These are phyloP conservation scores for Anoplophora glabripennis DNA, from an alignment of 1,140 invertebrate species.

Conservation along the genomic window DNA sequence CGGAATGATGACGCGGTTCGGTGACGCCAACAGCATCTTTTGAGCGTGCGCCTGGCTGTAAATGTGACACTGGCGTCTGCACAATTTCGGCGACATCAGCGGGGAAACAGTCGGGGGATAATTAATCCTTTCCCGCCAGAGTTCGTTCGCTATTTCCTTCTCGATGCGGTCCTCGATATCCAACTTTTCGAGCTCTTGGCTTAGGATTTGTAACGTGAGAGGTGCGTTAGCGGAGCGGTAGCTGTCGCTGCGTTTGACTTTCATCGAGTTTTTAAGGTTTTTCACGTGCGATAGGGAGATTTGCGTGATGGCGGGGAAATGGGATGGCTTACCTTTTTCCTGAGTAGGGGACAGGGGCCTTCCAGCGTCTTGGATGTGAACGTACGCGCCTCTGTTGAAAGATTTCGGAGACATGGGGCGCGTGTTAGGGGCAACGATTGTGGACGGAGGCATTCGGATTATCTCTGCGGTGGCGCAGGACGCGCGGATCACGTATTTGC, in stretches of 20 bases:
- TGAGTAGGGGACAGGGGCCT: conserved; percentile 59
- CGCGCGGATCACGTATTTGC: conserved; percentile 62
- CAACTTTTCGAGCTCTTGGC: conserved; percentile 41
- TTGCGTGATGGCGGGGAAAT: conserved; percentile 3
- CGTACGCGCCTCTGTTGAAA: conserved; percentile 62
- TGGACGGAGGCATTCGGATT: conserved; percentile 58
- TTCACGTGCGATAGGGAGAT: conserved; percentile 5
- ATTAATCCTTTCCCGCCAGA: conserved; percentile 65
- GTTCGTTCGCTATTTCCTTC: conserved; percentile 60
- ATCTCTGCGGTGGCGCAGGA: conserved; percentile 57
- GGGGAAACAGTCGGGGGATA: conserved; percentile 65
- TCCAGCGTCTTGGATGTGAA: conserved; percentile 67
- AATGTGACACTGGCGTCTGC: conserved; percentile 32
- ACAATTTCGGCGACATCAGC: conserved; percentile 48
- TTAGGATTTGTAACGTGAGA: conserved; percentile 52
- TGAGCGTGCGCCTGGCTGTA: conserved; percentile 49
- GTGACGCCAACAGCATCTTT: conserved; percentile 48
- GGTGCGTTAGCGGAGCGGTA: conserved; percentile 79
- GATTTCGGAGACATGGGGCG: conserved; percentile 46
- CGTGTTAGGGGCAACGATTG: conserved; percentile 52
- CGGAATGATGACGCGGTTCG: conserved; percentile 56
- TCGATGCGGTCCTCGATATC: conserved; percentile 54
- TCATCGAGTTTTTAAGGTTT: conserved; percentile 37
- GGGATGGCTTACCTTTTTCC: conserved; percentile 57
- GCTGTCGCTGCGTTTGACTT: conserved; percentile 79